Evolutionary conservation across 2,113 vertebrate genomes (phyloP), one percentile per base, ranked within the genome.

Genomic region (Phrynocephalus versicolor): DNA sequence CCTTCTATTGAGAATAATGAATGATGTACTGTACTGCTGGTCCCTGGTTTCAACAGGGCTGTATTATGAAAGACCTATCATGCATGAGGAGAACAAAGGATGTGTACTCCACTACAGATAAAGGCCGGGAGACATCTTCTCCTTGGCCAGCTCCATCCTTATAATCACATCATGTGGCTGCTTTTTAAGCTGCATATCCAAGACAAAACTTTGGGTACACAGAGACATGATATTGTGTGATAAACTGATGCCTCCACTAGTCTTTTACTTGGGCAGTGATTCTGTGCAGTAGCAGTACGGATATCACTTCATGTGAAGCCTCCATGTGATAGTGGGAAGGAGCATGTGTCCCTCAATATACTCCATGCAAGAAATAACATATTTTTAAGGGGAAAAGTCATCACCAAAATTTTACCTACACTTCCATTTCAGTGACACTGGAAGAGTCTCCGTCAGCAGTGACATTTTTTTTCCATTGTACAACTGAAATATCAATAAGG

Each of bases 11-110:
- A 30, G 9, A 3, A 37, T 35, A 9, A 25, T 9, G 79, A 89
- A 84, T 8, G 83, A 0, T 2, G 64, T 62, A n/a, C 6, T 85
- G 67, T 35, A 41, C 8, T 65, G 25, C 2, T 45, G 88, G 84
- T 75, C 0, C 0, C 1, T 10, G 0, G 79, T 78, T 79, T 67
- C 1, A 0, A 33, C 81, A 0, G 73, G 6, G 41, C 41, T 39
- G 25, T 16, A 77, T 33, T 71, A 12, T 10, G 21, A 72, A 78
- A 55, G 58, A 45, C 1, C 21, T 21, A 35, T 35, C 35, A 85
- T 79, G 75, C 55, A 73, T 45, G n/a, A 6, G 45, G 5, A 39
- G 35, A 35, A 80, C 41, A 58, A 65, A 80, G 33, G 21, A 39
- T 12, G 7, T 6, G n/a, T 18, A 27, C 4, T 35, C 70, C 2